Evolutionary conservation across 2,113 vertebrate genomes (phyloP).

Genomic region (Xerus inauris): DNA sequence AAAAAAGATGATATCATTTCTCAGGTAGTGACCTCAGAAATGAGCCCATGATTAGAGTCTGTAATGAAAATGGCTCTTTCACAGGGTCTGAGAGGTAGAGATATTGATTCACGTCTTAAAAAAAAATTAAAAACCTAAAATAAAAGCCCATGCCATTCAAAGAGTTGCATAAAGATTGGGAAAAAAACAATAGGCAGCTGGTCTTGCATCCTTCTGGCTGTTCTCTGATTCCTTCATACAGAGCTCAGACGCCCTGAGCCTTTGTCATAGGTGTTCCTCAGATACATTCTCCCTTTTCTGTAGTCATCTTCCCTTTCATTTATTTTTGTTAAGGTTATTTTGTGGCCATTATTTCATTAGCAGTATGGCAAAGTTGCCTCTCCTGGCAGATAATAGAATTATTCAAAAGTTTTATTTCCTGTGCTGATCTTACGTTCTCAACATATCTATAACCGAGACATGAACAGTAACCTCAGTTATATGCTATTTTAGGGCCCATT

Average conservation of each 20-base stretch:
- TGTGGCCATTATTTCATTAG: neutral
- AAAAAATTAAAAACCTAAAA: neutral
- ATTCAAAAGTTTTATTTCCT: neutral
- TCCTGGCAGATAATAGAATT: neutral
- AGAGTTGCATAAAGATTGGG: neutral
- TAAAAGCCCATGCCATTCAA: neutral
- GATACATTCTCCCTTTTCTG: neutral
- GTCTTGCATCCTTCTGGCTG: neutral
- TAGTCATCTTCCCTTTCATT: neutral
- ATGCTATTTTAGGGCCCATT: neutral
- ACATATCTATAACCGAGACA: neutral
- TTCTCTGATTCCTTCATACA: neutral
- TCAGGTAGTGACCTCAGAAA: conserved; percentile 61
- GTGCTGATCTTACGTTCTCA: neutral
- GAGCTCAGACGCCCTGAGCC: neutral
- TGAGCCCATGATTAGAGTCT: conserved; percentile 58
- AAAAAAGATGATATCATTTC: conserved; percentile 60
- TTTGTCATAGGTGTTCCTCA: no score
- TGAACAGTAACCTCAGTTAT: neutral
- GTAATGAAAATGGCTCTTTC: conserved; percentile 5
- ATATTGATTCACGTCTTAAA: neutral
- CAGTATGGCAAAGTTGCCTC: neutral
- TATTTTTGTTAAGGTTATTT: neutral
- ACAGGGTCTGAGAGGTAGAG: neutral
- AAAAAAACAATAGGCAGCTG: neutral